A percentile compares a stretch with the other conserved stretches of the same genome.
phyloP scores from a whole-genome alignment of 2,113 vertebrate genomes.

The Poeciliopsis occidentalis region DNA sequence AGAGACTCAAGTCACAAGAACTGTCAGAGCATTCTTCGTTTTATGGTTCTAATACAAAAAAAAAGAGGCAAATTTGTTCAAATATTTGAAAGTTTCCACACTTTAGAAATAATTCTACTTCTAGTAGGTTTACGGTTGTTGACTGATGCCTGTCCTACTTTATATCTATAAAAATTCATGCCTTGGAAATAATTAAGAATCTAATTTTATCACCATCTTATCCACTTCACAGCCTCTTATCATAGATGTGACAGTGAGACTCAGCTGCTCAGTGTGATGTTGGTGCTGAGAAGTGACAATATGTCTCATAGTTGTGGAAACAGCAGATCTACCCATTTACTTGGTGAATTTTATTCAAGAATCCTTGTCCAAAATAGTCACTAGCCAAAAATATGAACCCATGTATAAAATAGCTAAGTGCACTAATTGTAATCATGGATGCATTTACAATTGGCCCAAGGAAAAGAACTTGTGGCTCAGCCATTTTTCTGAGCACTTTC shows the following conservation, averaged over 20 bases:
- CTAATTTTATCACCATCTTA: conserved; percentile 34
- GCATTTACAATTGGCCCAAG: neutral
- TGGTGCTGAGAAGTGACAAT: conserved; percentile 25
- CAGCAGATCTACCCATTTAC: conserved; percentile 1
- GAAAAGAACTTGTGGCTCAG: conserved; percentile 3
- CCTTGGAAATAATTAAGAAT: conserved; percentile 47
- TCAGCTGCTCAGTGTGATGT: conserved; percentile 37
- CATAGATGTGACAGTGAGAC: conserved; percentile 53
- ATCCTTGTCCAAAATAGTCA: neutral
- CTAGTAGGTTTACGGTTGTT: neutral
- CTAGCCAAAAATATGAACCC: neutral
- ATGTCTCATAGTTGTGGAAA: conserved; percentile 37
- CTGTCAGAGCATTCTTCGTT: conserved; percentile 5
- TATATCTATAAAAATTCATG: conserved; percentile 35
- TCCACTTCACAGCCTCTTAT: conserved; percentile 42
- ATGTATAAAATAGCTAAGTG: neutral
- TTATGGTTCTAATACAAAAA: conserved; percentile 12
- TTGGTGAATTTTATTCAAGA: neutral
- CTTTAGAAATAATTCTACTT: neutral
- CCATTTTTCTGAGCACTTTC: neutral
- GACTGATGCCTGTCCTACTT: neutral
- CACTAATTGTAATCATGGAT: neutral
- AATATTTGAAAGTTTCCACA: conserved; percentile 1
- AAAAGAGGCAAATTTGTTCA: neutral
- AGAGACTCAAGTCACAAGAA: conserved; percentile 9